Base-by-base conservation (phyloP, 2,113 vertebrate genomes). In the Garra rufa region DNA sequence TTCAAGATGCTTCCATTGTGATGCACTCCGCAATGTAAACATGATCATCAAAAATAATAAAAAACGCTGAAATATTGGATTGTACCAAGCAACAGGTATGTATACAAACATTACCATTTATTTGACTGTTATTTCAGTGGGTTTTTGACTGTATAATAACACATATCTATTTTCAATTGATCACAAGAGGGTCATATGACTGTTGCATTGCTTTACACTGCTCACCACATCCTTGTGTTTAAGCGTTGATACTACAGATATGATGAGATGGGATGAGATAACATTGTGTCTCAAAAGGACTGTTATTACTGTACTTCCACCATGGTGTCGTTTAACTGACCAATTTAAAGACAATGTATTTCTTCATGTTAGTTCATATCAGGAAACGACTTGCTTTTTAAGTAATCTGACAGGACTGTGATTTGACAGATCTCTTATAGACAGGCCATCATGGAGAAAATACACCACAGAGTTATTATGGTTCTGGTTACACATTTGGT, bases 1-100 rank as follows among this genome's bases (percentile, higher is more conserved):
- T 85, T 85, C 92, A 71, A 83, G 9, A 85, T 78, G 44, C 65
- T 38, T 88, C 41, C 83, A 71, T 76, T 83, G 75, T 65, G 61
- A 73, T 34, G 19, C 59, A 28, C 52, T 77, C 38, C 14, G 0
- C 59, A 50, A 19, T 70, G 70, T 28, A 63, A 70, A 38, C 30
- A 82, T 52, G 48, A 55, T 13, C 46, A 57, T 57, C 3, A 19
- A 34, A 78, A 76, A 59, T 78, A 15, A 82, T 2, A 13, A 48
- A 34, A 48, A 69, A 70, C 59, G 4, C 21, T 8, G 73, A 55
- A 71, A 50, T 19, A 63, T 28, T 65, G 81, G 41, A 83, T 79
- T 73, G 2, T 28, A 43, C 43, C 14, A 24, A 38, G 6, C n/a
- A 11, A 41, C 61, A 3, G 81, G 85, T 34, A 82, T 44, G 48